Evolutionary conservation across 1,140 invertebrate genomes (phyloP).

Genomic region (Drosophila kurseongensis): DNA sequence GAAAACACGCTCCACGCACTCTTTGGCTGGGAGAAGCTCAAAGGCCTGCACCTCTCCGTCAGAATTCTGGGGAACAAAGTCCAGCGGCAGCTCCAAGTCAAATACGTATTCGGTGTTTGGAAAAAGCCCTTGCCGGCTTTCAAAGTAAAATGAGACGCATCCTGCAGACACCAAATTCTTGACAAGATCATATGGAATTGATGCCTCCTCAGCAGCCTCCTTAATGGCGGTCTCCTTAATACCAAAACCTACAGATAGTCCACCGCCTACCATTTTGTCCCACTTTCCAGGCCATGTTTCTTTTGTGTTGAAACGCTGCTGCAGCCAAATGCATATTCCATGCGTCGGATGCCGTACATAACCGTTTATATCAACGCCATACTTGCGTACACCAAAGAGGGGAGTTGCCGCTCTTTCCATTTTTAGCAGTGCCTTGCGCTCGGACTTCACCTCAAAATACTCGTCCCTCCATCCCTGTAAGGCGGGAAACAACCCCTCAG

Average conservation of each 20-base stretch:
- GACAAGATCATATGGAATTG: constrained; percentile 90
- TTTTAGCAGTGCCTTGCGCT: constrained; percentile 90
- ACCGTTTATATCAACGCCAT: constrained; percentile 97
- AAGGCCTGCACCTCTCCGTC: constrained; percentile 97
- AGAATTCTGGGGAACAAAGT: constrained; percentile 94
- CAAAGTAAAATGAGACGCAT: constrained; percentile 95
- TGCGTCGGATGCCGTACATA: constrained; percentile 93
- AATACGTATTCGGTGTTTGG: constrained; percentile 98
- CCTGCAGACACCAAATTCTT: constrained; percentile 91
- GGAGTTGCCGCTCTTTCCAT: constrained; percentile 97
- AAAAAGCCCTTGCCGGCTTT: constrained; percentile 95
- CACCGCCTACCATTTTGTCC: constrained; percentile 98
- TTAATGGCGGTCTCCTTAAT: constrained; percentile 95
- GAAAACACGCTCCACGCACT: constrained; percentile 92
- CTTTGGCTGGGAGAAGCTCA: constrained; percentile 92
- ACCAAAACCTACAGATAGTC: constrained; percentile 93
- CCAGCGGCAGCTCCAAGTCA: constrained; percentile 94
- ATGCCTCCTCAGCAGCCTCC: constrained; percentile 97
- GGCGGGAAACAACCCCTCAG: constrained; percentile 87
- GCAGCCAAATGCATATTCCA: constrained; percentile 96
- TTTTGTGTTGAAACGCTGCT: constrained; percentile 94
- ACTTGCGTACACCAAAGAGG: constrained; percentile 96
- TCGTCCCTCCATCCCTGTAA: constrained; percentile 96
- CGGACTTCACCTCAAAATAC: constrained; percentile 93
- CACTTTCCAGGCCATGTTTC: constrained; percentile 97